Base-by-base conservation (phyloP, 2,797 vertebrate genomes). In the Sebastes taczanowskii region DNA sequence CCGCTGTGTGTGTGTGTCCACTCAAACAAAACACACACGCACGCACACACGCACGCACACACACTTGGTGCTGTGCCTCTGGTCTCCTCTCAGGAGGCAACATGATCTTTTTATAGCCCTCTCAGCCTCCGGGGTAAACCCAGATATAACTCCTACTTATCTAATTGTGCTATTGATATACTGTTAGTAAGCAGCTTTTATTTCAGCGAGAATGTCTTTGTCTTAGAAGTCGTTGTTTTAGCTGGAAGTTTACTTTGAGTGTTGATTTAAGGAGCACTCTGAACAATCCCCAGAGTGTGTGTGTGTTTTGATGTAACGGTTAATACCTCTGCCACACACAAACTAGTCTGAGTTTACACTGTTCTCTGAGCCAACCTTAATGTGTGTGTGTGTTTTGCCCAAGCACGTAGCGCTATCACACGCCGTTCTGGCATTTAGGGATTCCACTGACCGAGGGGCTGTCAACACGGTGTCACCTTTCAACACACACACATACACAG, bases 391-490 rank as follows among this genome's bases (percentile, higher is more conserved):
- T 66, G 66, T 78, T 88, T 82, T 83, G 73, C 74, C 53, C 5
- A 34, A 85, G 78, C 74, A 77, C 22, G 56, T 70, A 77, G 18
- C 46, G 64, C 80, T 89, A 89, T 87, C 76, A 70, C 81, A 81
- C 65, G 49, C 76, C 14, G 3, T 77, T 86, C 74, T 92, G 90
- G 86, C 85, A 93, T 93, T 90, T 89, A 86, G 88, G 91, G 90
- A 91, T 95, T 94, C 91, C 89, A 88, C 89, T 84, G 82, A 88
- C 86, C 23, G 29, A 88, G 71, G 77, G 79, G 74, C 90, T 92
- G 91, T 94, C 89, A 93, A 83, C 86, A 78, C 59, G 73, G 93
- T 94, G 88, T 95, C 91, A 88, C 84, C 91, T 95, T 95, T 93
- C 94, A 92, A 86, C 78, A 87, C 83, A 84, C 75, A 82, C 55